phyloP scores from a whole-genome alignment of 53 echinoderm and acorn worm genomes.

The Crossaster papposus region DNA sequence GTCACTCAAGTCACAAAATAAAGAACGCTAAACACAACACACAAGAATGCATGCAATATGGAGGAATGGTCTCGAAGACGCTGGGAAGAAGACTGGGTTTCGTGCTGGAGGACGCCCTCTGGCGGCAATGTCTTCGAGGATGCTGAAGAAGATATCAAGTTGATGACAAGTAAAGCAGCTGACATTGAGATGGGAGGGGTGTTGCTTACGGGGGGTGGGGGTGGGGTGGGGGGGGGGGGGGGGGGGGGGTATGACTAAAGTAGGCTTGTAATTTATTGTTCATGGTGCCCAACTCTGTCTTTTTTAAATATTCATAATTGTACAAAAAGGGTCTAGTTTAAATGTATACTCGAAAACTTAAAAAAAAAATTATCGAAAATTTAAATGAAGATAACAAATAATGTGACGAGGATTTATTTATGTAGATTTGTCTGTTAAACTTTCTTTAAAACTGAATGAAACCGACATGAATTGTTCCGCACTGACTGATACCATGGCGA shows the following conservation, averaged over 20 bases:
- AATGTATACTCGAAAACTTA: too few species aligned
- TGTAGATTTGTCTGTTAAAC: too few species aligned
- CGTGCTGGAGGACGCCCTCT: constrained; percentile 7
- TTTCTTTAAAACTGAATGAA: too few species aligned
- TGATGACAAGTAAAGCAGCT: background rate
- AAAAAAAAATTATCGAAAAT: too few species aligned
- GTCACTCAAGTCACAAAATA: constrained; percentile 19
- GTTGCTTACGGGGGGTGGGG: background rate
- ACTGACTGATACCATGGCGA: too few species aligned
- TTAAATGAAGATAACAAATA: too few species aligned
- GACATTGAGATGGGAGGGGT: background rate
- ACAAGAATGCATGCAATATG: background rate
- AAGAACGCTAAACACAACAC: too few species aligned
- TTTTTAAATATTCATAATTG: too few species aligned
- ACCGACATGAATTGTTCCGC: too few species aligned
- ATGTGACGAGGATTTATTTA: too few species aligned
- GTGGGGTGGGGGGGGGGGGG: background rate
- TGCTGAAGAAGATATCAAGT: background rate
- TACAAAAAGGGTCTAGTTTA: too few species aligned
- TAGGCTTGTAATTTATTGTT: background rate
- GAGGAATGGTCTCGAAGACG: background rate
- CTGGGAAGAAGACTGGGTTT: background rate
- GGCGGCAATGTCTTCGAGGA: background rate
- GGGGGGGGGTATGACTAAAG: background rate
- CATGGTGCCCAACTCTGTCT: background rate